Evolutionary conservation across 2,888 invertebrate species (phyloP).

Genomic region (Elaeidobius kamerunicus): DNA sequence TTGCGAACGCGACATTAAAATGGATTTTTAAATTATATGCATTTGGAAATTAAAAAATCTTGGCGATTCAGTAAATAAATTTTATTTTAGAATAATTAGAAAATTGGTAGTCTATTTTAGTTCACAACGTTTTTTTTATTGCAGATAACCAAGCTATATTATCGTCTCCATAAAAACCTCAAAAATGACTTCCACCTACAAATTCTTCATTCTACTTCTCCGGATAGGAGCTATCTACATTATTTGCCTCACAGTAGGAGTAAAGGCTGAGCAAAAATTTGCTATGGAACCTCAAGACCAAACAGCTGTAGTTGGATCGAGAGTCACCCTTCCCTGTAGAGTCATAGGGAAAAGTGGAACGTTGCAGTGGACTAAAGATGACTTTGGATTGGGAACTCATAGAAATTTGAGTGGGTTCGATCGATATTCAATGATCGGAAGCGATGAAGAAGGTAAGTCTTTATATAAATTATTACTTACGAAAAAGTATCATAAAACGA

Average conservation of each 20-base stretch:
- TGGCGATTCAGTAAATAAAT: too few species aligned
- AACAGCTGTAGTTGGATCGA: conserved; percentile 84
- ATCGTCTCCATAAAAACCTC: not conserved
- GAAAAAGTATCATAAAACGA: too few species aligned
- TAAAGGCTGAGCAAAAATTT: conserved; percentile 75
- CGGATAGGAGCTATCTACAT: conserved; percentile 38
- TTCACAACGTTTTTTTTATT: conserved; percentile 4
- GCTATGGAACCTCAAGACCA: conserved; percentile 90
- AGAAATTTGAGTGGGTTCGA: conserved; percentile 89
- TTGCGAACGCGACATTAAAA: conserved; percentile 8
- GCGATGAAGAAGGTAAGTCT: conserved; percentile 83
- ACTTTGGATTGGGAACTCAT: conserved; percentile 91
- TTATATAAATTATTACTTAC: too few species aligned
- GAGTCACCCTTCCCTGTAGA: conserved; percentile 85
- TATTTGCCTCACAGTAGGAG: conserved; percentile 45
- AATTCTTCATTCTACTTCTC: conserved; percentile 47
- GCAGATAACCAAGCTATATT: conserved; percentile 11
- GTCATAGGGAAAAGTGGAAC: conserved; percentile 86
- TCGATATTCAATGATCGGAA: conserved; percentile 94
- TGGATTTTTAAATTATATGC: conserved; percentile 9
- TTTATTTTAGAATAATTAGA: not conserved
- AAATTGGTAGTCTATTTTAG: not conserved
- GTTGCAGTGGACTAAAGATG: conserved; percentile 96
- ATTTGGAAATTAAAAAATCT: not conserved
- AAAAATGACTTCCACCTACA: conserved; percentile 44